phyloP scores from a whole-genome alignment of 2,888 invertebrate genomes.

The Drosophila bunnanda region DNA sequence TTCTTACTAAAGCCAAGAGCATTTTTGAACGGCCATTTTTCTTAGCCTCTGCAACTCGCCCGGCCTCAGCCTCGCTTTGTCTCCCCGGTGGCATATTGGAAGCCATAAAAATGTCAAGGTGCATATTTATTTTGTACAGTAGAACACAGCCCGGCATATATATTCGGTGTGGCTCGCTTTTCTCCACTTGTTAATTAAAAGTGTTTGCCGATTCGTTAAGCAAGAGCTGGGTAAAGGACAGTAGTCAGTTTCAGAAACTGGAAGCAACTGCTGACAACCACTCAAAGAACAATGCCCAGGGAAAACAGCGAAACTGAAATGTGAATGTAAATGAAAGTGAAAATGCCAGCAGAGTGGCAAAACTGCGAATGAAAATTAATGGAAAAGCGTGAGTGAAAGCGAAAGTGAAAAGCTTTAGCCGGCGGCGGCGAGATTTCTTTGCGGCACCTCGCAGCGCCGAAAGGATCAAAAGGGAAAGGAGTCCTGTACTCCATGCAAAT shows the following conservation, averaged over 20 bases:
- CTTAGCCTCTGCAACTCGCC: background rate
- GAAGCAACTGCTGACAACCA: background rate
- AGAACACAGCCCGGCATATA: background rate
- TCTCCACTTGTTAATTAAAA: slow-evolving; percentile 43
- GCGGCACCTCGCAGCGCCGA: background rate
- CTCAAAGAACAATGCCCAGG: slow-evolving; percentile 3
- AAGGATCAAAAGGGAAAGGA: slow-evolving; percentile 40
- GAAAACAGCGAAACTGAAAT: slow-evolving; percentile 46
- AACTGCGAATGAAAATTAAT: slow-evolving; percentile 7
- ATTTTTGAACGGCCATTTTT: slow-evolving; percentile 29
- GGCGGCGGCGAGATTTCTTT: slow-evolving; percentile 1
- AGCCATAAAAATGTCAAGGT: slow-evolving; percentile 47
- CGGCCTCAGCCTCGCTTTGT: background rate
- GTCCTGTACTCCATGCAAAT: slow-evolving; percentile 54
- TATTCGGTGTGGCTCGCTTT: slow-evolving; percentile 5
- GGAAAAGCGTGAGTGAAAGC: slow-evolving; percentile 16
- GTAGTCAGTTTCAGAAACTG: background rate
- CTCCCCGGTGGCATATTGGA: slow-evolving; percentile 24
- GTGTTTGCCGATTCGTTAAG: slow-evolving; percentile 41
- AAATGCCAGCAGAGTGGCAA: background rate
- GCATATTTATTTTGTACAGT: slow-evolving; percentile 32
- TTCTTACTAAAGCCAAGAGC: slow-evolving; percentile 32
- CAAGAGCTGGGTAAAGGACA: slow-evolving; percentile 9
- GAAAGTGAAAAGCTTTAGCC: slow-evolving; percentile 20
- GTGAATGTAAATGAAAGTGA: slow-evolving; percentile 43